These are phyloP conservation scores for Ypsolopha scabrella DNA, from an alignment of 2,888 invertebrate species.

Conservation along the genomic window DNA sequence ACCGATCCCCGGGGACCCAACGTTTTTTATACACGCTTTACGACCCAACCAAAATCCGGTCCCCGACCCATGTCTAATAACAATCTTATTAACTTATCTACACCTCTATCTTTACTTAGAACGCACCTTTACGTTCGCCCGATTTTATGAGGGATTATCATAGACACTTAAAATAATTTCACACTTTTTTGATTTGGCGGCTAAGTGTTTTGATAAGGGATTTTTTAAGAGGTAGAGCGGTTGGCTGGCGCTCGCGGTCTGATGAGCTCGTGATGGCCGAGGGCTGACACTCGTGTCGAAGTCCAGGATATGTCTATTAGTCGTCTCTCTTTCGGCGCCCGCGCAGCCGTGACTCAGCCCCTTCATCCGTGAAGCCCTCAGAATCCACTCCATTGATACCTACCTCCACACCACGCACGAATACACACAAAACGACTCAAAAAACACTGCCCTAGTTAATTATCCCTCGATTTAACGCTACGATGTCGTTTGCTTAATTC, in stretches of 20 bases:
- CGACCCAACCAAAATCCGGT: conserved; percentile 57
- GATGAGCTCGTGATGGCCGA: conserved; percentile 26
- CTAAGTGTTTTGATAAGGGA: conserved; percentile 48
- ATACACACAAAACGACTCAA: background rate
- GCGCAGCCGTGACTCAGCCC: background rate
- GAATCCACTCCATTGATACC: no score
- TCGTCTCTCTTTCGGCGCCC: background rate
- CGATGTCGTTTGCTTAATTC: background rate
- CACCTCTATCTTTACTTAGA: conserved; percentile 65
- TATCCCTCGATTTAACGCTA: background rate
- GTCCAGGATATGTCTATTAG: conserved; percentile 27
- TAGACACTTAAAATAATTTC: conserved; percentile 65
- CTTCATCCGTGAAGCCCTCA: background rate
- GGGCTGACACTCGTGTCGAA: conserved; percentile 3
- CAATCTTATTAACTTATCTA: conserved; percentile 69
- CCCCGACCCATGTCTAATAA: conserved; percentile 61
- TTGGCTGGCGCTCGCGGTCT: conserved; percentile 25
- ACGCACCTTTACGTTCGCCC: conserved; percentile 59
- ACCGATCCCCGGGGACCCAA: conserved; percentile 52
- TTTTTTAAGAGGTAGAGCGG: conserved; percentile 23
- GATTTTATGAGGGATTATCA: conserved; percentile 51
- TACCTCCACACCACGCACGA: background rate
- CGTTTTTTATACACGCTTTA: conserved; percentile 67
- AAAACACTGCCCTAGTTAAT: background rate
- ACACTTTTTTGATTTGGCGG: conserved; percentile 47